These are phyloP conservation scores for Odontesthes bonariensis DNA, from an alignment of 2,113 vertebrate genomes.

Conservation along the genomic window DNA sequence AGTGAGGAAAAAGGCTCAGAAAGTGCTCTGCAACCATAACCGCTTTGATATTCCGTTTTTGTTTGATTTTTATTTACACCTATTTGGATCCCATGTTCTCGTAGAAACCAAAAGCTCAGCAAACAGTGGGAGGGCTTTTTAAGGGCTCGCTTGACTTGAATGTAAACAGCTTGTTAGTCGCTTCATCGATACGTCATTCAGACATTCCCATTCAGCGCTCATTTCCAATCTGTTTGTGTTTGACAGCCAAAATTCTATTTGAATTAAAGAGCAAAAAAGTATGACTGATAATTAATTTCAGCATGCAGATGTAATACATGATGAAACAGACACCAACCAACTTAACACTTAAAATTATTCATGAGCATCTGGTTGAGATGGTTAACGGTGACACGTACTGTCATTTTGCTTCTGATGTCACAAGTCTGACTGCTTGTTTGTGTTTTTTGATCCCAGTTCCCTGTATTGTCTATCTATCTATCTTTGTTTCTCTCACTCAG, in stretches of 20 bases:
- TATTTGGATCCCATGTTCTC: no score
- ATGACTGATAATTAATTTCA: neutral
- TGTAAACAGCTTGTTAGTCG: neutral
- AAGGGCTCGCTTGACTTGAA: neutral
- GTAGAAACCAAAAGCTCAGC: no score
- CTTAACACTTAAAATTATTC: constrained; percentile 27
- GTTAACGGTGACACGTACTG: constrained; percentile 21
- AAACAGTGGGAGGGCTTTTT: neutral
- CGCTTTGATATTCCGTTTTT: no score
- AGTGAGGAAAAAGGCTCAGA: neutral
- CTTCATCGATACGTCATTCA: neutral
- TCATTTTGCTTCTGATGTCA: constrained; percentile 17
- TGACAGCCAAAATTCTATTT: neutral
- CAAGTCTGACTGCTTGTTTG: neutral
- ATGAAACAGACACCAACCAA: constrained; percentile 4
- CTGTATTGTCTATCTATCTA: neutral
- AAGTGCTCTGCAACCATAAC: neutral
- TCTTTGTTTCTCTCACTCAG: constrained; percentile 21
- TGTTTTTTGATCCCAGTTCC: neutral
- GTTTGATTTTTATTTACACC: no score
- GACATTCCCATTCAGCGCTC: neutral
- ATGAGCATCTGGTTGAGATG: constrained; percentile 35
- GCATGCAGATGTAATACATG: neutral
- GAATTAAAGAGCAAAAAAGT: neutral
- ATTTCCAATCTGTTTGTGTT: neutral